Conservation (phyloP, 2,888 invertebrate genomes). For the Drosophila crucigera region DNA sequence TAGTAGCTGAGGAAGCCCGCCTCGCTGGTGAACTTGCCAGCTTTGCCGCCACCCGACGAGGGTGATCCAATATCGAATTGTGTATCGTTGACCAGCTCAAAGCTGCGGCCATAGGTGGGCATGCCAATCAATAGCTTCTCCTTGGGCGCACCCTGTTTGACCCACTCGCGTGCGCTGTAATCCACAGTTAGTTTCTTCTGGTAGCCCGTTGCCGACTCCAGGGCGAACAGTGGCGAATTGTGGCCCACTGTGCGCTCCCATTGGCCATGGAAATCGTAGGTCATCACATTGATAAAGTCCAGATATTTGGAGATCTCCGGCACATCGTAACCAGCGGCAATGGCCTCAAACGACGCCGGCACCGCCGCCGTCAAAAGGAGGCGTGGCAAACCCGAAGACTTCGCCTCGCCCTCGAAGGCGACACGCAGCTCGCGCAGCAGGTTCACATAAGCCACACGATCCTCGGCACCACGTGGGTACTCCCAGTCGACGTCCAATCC, state of each 20-base stretch:
- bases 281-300: slow-evolving; percentile 97
- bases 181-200: slow-evolving; percentile 97
- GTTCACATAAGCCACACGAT: slow-evolving; percentile 93
- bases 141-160: slow-evolving; percentile 96
- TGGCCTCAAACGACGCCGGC: slow-evolving; percentile 96
- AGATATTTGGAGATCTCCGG: slow-evolving; percentile 97
- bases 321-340: slow-evolving; percentile 97
- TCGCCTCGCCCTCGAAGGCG: slow-evolving; percentile 97
- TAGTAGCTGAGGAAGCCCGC: slow-evolving; percentile 98
- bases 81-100: slow-evolving; percentile 93
- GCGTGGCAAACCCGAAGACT: slow-evolving; percentile 93
- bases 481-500: slow-evolving; percentile 98
- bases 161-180: slow-evolving; percentile 96
- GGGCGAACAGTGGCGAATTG: slow-evolving; percentile 95
- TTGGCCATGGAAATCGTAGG: slow-evolving; percentile 97
- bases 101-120: slow-evolving; percentile 97
- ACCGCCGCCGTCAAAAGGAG: slow-evolving; percentile 94
- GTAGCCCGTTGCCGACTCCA: slow-evolving; percentile 95
- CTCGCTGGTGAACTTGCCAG: slow-evolving; percentile 96
- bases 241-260: slow-evolving; percentile 97
- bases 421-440: slow-evolving; percentile 93
- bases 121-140: slow-evolving; percentile 97
- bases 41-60: slow-evolving; percentile 93
- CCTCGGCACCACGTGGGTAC: slow-evolving; percentile 95
- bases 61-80: slow-evolving; percentile 97